Conservation (phyloP, 2,888 invertebrate species). For the Conus canariensis region DNA sequence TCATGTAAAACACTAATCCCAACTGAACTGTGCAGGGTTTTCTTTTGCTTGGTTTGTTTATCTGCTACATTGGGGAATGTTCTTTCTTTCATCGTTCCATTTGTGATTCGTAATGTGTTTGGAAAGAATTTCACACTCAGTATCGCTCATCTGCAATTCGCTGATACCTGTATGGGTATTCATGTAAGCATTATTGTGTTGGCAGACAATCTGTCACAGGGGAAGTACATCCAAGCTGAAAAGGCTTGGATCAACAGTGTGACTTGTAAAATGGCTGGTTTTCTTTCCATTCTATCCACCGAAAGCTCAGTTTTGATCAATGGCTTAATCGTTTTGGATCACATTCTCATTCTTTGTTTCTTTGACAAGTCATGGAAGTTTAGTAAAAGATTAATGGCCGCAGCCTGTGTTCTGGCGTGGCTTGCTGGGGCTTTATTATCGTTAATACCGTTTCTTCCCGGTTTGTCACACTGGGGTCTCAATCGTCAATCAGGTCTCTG, state of each 20-base stretch:
- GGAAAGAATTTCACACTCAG: not conserved
- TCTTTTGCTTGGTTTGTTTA: not conserved
- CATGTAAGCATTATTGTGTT: not conserved
- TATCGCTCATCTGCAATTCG: not conserved
- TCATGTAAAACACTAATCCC: not conserved
- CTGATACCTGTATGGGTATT: not conserved
- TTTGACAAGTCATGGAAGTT: not conserved
- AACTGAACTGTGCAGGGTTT: too few species aligned
- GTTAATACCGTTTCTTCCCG: not conserved
- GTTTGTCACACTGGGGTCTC: slow-evolving; percentile 9
- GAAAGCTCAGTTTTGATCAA: not conserved
- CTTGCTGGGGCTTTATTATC: not conserved
- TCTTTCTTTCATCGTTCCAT: not conserved
- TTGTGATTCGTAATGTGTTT: not conserved
- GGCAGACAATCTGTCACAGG: not conserved
- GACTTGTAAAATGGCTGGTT: not conserved
- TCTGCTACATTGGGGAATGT: not conserved
- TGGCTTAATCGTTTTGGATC: not conserved
- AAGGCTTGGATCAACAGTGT: not conserved
- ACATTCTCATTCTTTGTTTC: not conserved
- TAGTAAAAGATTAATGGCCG: not conserved
- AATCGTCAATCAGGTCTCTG: not conserved
- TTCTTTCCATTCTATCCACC: not conserved
- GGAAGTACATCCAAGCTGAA: not conserved
- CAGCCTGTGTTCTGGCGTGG: not conserved